A percentile compares a stretch with the other conserved stretches of the same genome.
phyloP scores from a whole-genome alignment of 2,888 invertebrate species.

The Liodrosophila aerea region DNA sequence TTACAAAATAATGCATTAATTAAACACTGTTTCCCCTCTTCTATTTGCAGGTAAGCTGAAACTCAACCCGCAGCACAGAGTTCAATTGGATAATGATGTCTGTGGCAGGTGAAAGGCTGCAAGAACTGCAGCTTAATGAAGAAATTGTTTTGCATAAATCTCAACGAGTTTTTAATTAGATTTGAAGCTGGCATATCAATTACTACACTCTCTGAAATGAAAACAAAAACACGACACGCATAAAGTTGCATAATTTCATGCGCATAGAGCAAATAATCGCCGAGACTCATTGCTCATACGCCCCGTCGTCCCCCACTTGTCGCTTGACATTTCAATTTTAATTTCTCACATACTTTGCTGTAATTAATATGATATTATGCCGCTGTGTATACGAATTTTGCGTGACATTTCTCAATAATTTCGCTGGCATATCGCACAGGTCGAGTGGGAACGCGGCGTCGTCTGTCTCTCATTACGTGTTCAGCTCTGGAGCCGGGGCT shows the following conservation, averaged over 20 bases:
- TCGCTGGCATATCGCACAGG: constrained; percentile 48
- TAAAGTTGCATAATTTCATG: constrained; percentile 73
- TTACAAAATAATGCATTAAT: constrained; percentile 28
- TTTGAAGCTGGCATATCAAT: no score
- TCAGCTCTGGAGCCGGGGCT: constrained; percentile 6
- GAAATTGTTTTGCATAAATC: no score
- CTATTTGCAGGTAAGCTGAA: constrained; percentile 44
- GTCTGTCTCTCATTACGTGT: constrained; percentile 41
- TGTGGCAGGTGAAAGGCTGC: no score
- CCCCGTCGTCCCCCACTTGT: constrained; percentile 30
- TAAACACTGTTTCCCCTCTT: constrained; percentile 31
- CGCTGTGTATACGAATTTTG: constrained; percentile 47
- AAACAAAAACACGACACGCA: constrained; percentile 38
- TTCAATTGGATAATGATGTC: background rate
- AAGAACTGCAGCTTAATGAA: no score
- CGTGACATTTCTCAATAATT: constrained; percentile 76
- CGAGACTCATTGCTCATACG: constrained; percentile 54
- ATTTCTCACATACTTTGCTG: constrained; percentile 63
- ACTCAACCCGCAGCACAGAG: background rate
- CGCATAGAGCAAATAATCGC: constrained; percentile 73
- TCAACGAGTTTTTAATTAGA: no score
- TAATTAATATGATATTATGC: constrained; percentile 47
- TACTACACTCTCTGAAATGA: no score
- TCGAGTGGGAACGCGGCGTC: constrained; percentile 30
- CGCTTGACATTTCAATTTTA: constrained; percentile 69